phyloP scores from a whole-genome alignment of 2,888 invertebrate species.

The Rugalucina vietnamica region DNA sequence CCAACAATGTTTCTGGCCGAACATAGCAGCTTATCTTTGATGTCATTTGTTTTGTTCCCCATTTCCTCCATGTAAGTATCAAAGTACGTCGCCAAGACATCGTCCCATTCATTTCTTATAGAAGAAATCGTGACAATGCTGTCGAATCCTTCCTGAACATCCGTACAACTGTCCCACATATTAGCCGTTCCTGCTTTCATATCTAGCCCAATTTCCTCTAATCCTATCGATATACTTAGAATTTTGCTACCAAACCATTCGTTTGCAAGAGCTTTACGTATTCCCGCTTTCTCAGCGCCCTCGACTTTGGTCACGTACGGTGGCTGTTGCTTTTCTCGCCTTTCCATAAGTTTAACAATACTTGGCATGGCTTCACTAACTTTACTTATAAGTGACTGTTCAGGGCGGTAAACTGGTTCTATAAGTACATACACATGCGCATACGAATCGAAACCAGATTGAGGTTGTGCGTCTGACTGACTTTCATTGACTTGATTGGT shows the following conservation, averaged over 20 bases:
- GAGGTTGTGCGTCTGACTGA: background rate
- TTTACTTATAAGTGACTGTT: slow-evolving; percentile 35
- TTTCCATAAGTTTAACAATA: slow-evolving; percentile 19
- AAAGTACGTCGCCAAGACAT: slow-evolving; percentile 34
- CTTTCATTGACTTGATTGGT: background rate
- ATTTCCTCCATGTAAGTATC: slow-evolving; percentile 47
- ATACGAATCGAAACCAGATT: background rate
- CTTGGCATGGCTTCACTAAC: slow-evolving; percentile 25
- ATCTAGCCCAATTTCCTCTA: slow-evolving; percentile 35
- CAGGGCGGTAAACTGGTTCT: slow-evolving; percentile 21
- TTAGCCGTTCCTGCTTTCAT: background rate
- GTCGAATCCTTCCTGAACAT: slow-evolving; percentile 24
- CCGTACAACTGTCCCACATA: background rate
- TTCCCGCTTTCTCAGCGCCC: background rate
- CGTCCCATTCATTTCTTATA: slow-evolving; percentile 52
- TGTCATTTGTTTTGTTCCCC: slow-evolving; percentile 16
- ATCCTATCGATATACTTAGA: slow-evolving; percentile 23
- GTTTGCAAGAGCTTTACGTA: slow-evolving; percentile 4
- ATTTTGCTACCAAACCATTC: slow-evolving; percentile 32
- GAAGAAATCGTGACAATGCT: slow-evolving; percentile 58
- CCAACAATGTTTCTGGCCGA: slow-evolving; percentile 50
- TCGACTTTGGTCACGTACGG: background rate
- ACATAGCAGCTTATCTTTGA: slow-evolving; percentile 33
- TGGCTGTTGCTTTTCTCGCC: slow-evolving; percentile 21
- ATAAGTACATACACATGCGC: slow-evolving; percentile 39